These are phyloP conservation scores for Tipula vernalis DNA, from an alignment of 2,888 invertebrate genomes.

Conservation along the genomic window DNA sequence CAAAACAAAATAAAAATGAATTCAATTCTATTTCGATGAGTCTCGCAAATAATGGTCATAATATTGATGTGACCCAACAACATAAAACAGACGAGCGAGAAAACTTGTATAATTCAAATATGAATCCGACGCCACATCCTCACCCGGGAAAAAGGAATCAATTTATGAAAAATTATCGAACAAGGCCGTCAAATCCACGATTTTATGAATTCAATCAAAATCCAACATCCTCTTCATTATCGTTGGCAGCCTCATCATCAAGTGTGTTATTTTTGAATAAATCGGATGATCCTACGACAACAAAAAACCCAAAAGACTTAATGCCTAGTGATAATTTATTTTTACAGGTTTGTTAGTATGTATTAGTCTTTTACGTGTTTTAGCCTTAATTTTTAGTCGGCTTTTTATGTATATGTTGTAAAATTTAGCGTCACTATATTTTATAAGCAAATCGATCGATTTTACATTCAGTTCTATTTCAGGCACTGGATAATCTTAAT, in stretches of 20 bases:
- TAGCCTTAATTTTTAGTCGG: background rate
- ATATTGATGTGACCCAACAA: background rate
- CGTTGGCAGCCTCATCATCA: background rate
- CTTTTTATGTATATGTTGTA: background rate
- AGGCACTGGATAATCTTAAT: constrained; percentile 5
- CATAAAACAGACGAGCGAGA: background rate
- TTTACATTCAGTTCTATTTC: background rate
- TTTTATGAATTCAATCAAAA: background rate
- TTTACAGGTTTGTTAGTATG: constrained; percentile 8
- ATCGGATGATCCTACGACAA: background rate
- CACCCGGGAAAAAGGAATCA: background rate
- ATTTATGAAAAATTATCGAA: background rate
- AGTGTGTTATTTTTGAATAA: background rate
- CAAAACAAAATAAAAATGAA: background rate
- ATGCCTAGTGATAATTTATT: background rate
- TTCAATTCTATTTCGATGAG: background rate
- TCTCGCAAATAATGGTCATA: background rate
- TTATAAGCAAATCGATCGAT: background rate
- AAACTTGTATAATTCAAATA: background rate
- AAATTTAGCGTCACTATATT: background rate
- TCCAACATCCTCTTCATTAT: background rate
- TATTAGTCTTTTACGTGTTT: background rate
- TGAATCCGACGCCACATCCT: background rate
- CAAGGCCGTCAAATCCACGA: background rate
- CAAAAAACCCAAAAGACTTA: background rate